These are phyloP conservation scores for Caiman crocodilus DNA, from an alignment of 2,797 vertebrate species.

Conservation along the genomic window DNA sequence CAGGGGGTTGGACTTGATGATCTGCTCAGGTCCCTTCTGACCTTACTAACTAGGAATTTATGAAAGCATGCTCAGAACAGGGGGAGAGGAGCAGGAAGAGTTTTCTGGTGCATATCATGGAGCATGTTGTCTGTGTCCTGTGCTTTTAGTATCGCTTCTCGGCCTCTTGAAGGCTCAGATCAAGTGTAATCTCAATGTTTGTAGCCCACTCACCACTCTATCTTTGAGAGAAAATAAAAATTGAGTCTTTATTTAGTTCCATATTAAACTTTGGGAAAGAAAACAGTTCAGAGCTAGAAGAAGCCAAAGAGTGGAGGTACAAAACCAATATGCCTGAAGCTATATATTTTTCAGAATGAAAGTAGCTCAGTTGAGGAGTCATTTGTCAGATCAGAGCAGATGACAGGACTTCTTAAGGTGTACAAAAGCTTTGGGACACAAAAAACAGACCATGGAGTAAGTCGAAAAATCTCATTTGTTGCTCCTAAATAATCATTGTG, in stretches of 20 bases:
- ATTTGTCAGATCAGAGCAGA: slow-evolving; percentile 8
- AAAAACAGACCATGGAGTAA: neutral
- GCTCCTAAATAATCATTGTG: neutral
- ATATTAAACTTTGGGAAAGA: neutral
- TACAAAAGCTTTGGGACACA: neutral
- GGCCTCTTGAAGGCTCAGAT: no score
- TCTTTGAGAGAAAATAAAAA: neutral
- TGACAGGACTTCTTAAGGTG: neutral
- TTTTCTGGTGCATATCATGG: neutral
- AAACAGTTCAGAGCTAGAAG: neutral
- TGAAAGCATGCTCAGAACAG: neutral
- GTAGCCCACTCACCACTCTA: neutral
- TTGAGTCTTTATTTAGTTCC: neutral
- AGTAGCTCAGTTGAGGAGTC: neutral
- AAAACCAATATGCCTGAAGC: neutral
- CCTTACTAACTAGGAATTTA: no score
- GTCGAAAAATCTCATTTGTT: neutral
- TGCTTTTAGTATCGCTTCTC: neutral
- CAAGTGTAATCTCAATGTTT: no score
- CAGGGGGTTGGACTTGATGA: no score
- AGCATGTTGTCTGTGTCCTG: neutral
- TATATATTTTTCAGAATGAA: neutral
- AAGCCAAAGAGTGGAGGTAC: slow-evolving; percentile 14
- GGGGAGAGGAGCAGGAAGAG: neutral
- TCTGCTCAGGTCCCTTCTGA: no score